Percentiles rank a stretch among this genome's conserved stretches.
These are phyloP conservation scores for Scomberomorus guttatus DNA, from an alignment of 2,797 vertebrate genomes.

Conservation along the genomic window DNA sequence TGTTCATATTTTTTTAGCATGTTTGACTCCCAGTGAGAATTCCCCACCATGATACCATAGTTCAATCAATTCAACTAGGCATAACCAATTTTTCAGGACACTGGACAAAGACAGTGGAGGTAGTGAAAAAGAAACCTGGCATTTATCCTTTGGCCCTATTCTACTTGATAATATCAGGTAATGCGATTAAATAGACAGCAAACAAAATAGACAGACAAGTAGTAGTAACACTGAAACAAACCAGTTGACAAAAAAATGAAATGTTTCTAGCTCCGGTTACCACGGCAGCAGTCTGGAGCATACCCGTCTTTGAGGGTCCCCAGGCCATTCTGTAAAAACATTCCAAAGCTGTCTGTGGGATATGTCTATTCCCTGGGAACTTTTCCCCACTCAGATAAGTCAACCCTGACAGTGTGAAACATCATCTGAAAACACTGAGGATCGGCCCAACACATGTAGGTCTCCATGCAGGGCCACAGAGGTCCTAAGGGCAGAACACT, in stretches of 20 bases:
- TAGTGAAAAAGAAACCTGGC: neutral
- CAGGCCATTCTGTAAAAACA: slow-evolving; percentile 76
- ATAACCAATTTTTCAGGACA: neutral
- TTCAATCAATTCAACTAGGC: neutral
- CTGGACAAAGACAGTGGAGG: neutral
- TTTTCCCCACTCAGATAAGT: slow-evolving; percentile 76
- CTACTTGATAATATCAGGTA: neutral
- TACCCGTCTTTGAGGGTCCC: slow-evolving; percentile 57
- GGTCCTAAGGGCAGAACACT: slow-evolving; percentile 68
- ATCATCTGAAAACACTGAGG: slow-evolving; percentile 75
- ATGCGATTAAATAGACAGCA: neutral
- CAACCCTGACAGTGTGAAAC: slow-evolving; percentile 81
- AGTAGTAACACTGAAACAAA: neutral
- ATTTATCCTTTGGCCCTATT: slow-evolving; percentile 22
- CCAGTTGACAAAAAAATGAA: neutral
- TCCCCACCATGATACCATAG: neutral
- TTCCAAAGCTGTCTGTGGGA: slow-evolving; percentile 74
- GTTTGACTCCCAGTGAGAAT: neutral
- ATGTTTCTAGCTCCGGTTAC: slow-evolving; percentile 25
- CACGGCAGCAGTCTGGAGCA: slow-evolving; percentile 40
- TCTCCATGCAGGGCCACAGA: slow-evolving; percentile 65
- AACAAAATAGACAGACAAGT: neutral
- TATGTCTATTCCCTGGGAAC: slow-evolving; percentile 75
- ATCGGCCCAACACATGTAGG: slow-evolving; percentile 77
- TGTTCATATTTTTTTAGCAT: neutral